A percentile compares a stretch with the other conserved stretches of the same genome.
Evolutionary conservation across 2,888 invertebrate species (phyloP).

Genomic region (Yponomeuta cagnagella): DNA sequence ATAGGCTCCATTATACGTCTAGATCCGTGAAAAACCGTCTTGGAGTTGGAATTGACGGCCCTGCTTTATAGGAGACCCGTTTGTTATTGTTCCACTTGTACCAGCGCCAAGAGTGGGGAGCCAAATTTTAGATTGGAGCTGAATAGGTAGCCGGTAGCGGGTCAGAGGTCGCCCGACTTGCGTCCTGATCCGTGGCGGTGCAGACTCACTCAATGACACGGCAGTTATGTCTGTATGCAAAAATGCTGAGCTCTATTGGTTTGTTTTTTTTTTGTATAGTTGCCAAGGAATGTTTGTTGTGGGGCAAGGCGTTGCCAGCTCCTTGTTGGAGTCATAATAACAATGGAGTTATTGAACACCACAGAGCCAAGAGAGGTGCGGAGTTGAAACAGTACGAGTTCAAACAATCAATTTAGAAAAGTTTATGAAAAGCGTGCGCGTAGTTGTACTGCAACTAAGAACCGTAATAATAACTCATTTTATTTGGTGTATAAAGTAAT

Average conservation of each 20-base stretch:
- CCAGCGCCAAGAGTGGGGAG: constrained; percentile 45
- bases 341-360: background rate
- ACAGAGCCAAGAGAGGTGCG: background rate
- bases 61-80: constrained; percentile 42
- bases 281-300: background rate
- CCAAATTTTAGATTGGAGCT: constrained; percentile 38
- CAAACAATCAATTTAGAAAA: background rate
- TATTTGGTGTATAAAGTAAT: no score
- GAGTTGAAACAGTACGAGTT: background rate
- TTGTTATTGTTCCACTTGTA: constrained; percentile 59
- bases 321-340: background rate
- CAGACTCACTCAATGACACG: constrained; percentile 16
- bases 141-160: constrained; percentile 22
- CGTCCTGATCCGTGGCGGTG: constrained; percentile 16
- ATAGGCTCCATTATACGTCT: constrained; percentile 35
- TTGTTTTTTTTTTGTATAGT: background rate
- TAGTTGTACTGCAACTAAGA: no score
- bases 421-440: no score
- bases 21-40: constrained; percentile 42
- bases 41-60: constrained; percentile 46
- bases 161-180: constrained; percentile 19
- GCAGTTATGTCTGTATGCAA: constrained; percentile 18
- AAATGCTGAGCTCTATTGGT: constrained; percentile 9
- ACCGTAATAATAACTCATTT: no score
- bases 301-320: background rate